phyloP scores from a whole-genome alignment of 2,888 invertebrate species.

The Drosophila mimica region DNA sequence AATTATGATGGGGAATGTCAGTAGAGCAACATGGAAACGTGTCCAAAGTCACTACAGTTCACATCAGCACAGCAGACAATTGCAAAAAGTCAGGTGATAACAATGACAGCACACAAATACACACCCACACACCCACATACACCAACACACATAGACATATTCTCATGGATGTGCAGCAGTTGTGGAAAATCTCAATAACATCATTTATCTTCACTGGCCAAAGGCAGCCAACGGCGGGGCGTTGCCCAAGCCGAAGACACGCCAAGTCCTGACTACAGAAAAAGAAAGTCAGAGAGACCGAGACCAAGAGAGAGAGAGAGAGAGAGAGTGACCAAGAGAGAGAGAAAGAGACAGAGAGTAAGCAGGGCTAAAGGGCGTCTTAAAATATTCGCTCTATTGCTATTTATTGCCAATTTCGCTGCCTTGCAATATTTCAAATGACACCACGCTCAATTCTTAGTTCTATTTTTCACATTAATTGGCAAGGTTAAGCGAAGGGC shows the following conservation, averaged over 20 bases:
- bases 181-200: constrained; percentile 57
- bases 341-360: neutral
- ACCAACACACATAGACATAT: constrained; percentile 1
- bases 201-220: constrained; percentile 71
- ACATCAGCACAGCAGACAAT: constrained; percentile 46
- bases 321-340: neutral
- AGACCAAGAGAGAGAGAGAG: neutral
- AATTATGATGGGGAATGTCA: constrained; percentile 64
- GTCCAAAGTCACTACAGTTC: constrained; percentile 45
- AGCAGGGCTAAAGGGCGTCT: constrained; percentile 16
- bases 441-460: constrained; percentile 17
- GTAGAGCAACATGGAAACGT: constrained; percentile 16
- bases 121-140: constrained; percentile 2
- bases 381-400: constrained; percentile 51
- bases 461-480: constrained; percentile 76
- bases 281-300: constrained; percentile 1
- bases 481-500: constrained; percentile 70
- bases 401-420: constrained; percentile 68
- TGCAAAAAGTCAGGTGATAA: constrained; percentile 60
- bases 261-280: neutral
- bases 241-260: constrained; percentile 36
- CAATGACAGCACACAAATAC: constrained; percentile 33
- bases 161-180: constrained; percentile 13
- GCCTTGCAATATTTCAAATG: constrained; percentile 38
- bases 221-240: constrained; percentile 33